phyloP scores from a whole-genome alignment of 2,888 invertebrate genomes.

The Emmelina monodactyla region DNA sequence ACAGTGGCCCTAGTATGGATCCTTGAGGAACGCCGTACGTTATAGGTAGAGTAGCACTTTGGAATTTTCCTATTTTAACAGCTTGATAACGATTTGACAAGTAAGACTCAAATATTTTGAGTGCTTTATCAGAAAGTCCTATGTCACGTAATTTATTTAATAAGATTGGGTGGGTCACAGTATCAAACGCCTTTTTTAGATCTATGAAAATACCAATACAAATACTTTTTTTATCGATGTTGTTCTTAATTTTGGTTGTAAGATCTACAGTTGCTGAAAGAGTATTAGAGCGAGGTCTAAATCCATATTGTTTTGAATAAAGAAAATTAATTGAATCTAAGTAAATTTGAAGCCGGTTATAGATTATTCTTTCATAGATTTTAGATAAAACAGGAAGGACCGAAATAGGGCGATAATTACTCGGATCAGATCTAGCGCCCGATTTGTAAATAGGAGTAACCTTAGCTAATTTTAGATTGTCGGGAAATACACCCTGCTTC shows the following conservation, averaged over 20 bases:
- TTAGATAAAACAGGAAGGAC: too few relatives aligned
- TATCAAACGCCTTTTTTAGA: slow-evolving; percentile 5
- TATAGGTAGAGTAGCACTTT: neutral
- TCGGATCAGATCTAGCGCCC: too few relatives aligned
- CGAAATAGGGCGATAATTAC: too few relatives aligned
- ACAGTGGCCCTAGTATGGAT: too few relatives aligned
- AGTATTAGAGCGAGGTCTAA: slow-evolving; percentile 6
- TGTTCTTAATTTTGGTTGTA: slow-evolving; percentile 5
- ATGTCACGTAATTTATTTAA: slow-evolving; percentile 2
- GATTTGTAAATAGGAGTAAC: too few relatives aligned
- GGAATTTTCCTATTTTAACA: neutral
- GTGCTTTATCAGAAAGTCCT: slow-evolving; percentile 2
- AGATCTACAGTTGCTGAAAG: slow-evolving; percentile 5
- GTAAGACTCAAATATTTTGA: slow-evolving; percentile 4
- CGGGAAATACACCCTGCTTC: too few relatives aligned
- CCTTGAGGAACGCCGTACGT: too few relatives aligned
- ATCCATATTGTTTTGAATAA: slow-evolving; percentile 5
- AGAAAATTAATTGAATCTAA: slow-evolving; percentile 6
- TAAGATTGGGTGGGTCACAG: slow-evolving; percentile 1
- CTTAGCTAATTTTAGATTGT: too few relatives aligned
- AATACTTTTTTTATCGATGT: slow-evolving; percentile 6
- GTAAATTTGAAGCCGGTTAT: neutral
- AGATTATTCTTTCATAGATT: too few relatives aligned
- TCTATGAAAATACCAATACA: slow-evolving; percentile 7
- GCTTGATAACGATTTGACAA: slow-evolving; percentile 2